Evolutionary conservation across 2,797 vertebrate species (phyloP).

Genomic region (Galago senegalensis): DNA sequence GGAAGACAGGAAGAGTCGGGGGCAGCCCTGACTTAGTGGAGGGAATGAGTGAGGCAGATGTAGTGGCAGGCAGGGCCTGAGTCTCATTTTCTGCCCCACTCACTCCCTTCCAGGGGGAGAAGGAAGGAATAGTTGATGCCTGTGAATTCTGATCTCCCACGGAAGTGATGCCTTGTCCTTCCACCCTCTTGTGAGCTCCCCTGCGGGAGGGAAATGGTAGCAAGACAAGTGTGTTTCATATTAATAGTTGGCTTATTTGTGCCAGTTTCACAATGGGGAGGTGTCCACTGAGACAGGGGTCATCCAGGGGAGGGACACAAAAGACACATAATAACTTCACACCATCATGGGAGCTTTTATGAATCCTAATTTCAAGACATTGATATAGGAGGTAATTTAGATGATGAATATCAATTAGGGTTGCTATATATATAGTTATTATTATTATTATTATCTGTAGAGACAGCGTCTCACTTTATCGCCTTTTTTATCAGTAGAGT

Average conservation of each 20-base stretch:
- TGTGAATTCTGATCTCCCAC: background rate
- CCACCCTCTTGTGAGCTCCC: too few species aligned
- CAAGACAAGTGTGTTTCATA: too few species aligned
- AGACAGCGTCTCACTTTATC: too few species aligned
- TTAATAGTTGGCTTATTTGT: background rate
- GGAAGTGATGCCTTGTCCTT: accelerated
- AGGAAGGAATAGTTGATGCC: accelerated
- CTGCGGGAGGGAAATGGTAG: background rate
- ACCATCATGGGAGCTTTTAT: background rate
- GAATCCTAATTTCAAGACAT: background rate
- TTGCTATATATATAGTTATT: background rate
- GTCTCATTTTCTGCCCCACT: too few species aligned
- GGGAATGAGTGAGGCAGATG: background rate
- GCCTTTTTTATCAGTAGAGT: too few species aligned
- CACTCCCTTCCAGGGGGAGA: background rate
- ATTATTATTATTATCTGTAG: too few species aligned
- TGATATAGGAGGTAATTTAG: background rate
- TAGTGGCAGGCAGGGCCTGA: accelerated
- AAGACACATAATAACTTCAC: background rate
- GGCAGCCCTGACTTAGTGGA: background rate
- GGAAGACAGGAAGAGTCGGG: too few species aligned
- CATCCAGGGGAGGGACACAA: background rate
- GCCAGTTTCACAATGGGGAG: background rate
- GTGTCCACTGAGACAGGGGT: background rate
- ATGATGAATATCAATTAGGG: background rate